These are phyloP conservation scores for Stichodactyla mertensii DNA, from an alignment of 64 coral and sea anemone species.

Conservation along the genomic window DNA sequence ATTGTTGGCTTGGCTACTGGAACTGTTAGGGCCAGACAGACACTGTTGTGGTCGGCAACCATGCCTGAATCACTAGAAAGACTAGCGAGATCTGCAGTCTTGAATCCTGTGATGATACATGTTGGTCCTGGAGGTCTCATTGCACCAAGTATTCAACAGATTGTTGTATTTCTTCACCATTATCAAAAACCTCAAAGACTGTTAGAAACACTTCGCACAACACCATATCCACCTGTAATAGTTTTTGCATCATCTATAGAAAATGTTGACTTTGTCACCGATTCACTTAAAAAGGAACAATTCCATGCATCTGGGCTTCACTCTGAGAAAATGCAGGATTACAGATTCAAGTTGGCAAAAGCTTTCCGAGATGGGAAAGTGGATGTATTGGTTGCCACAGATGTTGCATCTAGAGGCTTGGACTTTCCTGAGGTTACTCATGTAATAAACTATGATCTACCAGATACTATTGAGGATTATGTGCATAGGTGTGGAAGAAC, in stretches of 20 bases:
- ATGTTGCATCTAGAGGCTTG: conserved; percentile 85
- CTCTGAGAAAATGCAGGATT: conserved; percentile 90
- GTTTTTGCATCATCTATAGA: conserved; percentile 92
- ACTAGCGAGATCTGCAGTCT: conserved; percentile 88
- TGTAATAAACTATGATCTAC: conserved; percentile 92
- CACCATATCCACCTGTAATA: conserved; percentile 85
- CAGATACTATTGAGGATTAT: conserved; percentile 89
- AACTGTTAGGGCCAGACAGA: conserved; percentile 75
- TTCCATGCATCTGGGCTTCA: conserved; percentile 95
- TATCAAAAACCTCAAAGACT: conserved; percentile 87
- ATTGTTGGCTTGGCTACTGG: conserved; percentile 84
- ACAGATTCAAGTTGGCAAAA: conserved; percentile 77
- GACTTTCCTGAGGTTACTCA: conserved; percentile 98
- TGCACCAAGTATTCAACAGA: conserved; percentile 78
- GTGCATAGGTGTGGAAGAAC: conserved; percentile 94
- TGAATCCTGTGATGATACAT: conserved; percentile 89
- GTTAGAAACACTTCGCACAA: conserved; percentile 67
- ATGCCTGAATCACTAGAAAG: conserved; percentile 92
- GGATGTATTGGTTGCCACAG: conserved; percentile 86
- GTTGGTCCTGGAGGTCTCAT: conserved; percentile 79
- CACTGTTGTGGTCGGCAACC: conserved; percentile 88
- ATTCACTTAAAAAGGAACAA: conserved; percentile 84
- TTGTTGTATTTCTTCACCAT: conserved; percentile 77
- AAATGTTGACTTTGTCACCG: conserved; percentile 92
- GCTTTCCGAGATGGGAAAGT: conserved; percentile 90